phyloP scores from a whole-genome alignment of 2,797 vertebrate species.

The Pyrrhura leucotis region DNA sequence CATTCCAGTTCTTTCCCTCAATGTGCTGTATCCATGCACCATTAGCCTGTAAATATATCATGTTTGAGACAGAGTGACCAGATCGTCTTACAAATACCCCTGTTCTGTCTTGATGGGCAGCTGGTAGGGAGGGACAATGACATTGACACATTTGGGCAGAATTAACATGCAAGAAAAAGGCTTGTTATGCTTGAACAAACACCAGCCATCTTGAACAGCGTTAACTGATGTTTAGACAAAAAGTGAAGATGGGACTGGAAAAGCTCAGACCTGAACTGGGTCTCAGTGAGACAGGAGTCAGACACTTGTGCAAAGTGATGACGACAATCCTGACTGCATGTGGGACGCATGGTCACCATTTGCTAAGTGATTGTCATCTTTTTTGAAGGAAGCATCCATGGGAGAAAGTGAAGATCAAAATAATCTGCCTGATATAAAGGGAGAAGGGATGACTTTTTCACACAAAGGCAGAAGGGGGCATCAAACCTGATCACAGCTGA shows the following conservation, averaged over 20 bases:
- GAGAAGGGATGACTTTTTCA: background rate
- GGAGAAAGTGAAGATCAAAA: background rate
- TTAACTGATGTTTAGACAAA: background rate
- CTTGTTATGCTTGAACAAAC: background rate
- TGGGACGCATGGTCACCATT: background rate
- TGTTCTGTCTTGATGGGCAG: background rate
- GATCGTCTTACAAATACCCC: background rate
- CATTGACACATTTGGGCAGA: background rate
- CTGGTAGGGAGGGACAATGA: accelerated
- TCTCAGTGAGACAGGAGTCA: background rate
- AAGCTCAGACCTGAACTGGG: background rate
- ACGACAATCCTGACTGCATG: background rate
- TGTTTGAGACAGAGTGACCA: background rate
- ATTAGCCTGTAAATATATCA: background rate
- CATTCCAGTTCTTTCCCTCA: background rate
- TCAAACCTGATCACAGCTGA: background rate
- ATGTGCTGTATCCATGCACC: accelerated
- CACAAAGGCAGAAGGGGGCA: background rate
- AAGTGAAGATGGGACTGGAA: background rate
- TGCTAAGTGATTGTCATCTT: background rate
- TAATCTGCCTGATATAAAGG: background rate
- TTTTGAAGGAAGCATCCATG: background rate
- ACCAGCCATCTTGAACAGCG: background rate
- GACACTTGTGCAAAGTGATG: background rate
- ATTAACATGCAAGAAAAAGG: background rate